Conservation (phyloP, 2,888 invertebrate genomes). For the Tanytarsus gracilentus region DNA sequence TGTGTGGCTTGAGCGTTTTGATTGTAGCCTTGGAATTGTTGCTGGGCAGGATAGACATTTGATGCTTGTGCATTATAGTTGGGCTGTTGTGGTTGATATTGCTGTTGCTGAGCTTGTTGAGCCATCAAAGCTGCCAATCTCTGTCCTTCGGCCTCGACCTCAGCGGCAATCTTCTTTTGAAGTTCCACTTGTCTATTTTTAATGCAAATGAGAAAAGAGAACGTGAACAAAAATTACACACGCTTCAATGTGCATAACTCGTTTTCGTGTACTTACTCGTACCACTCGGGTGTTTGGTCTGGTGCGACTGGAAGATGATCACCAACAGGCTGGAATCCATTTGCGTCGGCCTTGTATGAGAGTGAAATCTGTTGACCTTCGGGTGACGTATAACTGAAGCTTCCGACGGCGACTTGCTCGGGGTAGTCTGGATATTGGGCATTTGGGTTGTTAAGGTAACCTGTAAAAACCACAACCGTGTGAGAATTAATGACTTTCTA, state of each 20-base stretch:
- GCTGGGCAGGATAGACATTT: constrained; percentile 10
- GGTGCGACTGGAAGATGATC: constrained; percentile 70
- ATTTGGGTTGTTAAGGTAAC: constrained; percentile 50
- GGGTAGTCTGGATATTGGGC: constrained; percentile 51
- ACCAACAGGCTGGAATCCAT: constrained; percentile 67
- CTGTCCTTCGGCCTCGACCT: constrained; percentile 24
- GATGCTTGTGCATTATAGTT: constrained; percentile 23
- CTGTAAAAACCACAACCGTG: too few species aligned
- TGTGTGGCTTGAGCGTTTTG: constrained; percentile 6
- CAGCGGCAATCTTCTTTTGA: constrained; percentile 24
- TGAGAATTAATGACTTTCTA: neutral
- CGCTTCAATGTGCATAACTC: neutral
- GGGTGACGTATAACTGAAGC: constrained; percentile 54
- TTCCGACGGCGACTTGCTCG: constrained; percentile 53
- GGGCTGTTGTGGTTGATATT: constrained; percentile 21
- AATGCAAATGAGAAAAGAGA: too few species aligned
- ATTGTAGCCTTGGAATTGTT: constrained; percentile 3
- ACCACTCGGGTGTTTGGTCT: constrained; percentile 50
- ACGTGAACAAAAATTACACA: neutral
- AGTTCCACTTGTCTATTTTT: constrained; percentile 22
- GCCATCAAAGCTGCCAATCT: constrained; percentile 14
- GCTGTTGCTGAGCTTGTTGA: constrained; percentile 15
- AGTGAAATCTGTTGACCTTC: constrained; percentile 54
- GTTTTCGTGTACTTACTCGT: constrained; percentile 24
- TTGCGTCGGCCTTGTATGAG: constrained; percentile 63